Conservation (phyloP, 2,113 vertebrate genomes). For the Neoarius graeffei region DNA sequence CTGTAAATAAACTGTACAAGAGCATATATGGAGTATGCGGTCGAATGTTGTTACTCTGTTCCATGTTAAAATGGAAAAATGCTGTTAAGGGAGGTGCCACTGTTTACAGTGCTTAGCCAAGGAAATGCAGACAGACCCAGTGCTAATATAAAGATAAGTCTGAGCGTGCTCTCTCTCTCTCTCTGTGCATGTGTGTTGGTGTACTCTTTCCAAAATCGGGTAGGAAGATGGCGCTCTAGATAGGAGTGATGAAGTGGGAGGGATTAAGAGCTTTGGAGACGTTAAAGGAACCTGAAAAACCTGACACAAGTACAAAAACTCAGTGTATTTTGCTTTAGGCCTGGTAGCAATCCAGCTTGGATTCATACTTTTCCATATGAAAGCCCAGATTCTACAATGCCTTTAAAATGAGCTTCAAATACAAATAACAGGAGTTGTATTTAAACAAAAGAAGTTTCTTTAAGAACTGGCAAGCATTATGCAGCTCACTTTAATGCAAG, state of each 20-base stretch:
- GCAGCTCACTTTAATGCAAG: not conserved
- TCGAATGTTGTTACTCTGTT: not conserved
- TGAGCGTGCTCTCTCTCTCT: not conserved
- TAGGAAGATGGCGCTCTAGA: not conserved
- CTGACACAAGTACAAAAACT: not conserved
- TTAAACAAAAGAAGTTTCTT: not conserved
- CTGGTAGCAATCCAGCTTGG: not conserved
- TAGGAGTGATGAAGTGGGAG: conserved; percentile 1
- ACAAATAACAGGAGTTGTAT: not conserved
- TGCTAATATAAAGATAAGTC: conserved; percentile 21
- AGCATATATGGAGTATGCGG: not conserved
- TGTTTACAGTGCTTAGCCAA: conserved; percentile 46
- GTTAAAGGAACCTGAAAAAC: conserved; percentile 17
- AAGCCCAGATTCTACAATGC: not conserved
- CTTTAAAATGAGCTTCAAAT: not conserved
- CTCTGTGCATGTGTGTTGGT: conserved; percentile 1
- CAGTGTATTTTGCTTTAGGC: not conserved
- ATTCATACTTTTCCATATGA: not conserved
- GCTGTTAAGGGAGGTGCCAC: conserved; percentile 36
- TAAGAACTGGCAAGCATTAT: not conserved
- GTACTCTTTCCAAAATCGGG: conserved; percentile 20
- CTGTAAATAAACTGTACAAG: not conserved
- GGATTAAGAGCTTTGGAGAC: conserved; percentile 2
- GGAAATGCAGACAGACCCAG: conserved; percentile 43
- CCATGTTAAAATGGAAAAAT: conserved; percentile 47